Percentiles rank a stretch among this genome's conserved stretches.
Evolutionary conservation across 2,888 invertebrate species (phyloP).

Genomic region (Pristionchus japonicus): DNA sequence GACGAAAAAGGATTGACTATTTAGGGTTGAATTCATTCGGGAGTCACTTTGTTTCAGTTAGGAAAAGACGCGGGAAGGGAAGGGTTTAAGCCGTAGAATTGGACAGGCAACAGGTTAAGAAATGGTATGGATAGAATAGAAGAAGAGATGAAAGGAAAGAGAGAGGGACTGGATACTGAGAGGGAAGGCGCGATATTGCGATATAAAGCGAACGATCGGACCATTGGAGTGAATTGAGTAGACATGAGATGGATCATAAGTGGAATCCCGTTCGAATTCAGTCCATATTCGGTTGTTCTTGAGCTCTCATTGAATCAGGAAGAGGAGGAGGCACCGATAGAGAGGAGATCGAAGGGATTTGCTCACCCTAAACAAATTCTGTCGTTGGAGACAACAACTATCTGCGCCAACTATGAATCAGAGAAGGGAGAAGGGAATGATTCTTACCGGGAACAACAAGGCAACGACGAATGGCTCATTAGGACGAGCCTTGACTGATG

Average conservation of each 20-base stretch:
- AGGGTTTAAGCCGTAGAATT: not conserved
- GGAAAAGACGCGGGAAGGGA: not conserved
- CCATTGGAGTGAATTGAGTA: not conserved
- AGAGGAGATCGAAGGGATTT: not conserved
- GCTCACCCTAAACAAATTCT: not conserved
- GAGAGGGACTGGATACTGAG: conserved; percentile 12
- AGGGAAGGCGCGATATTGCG: too few relatives aligned
- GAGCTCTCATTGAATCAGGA: conserved; percentile 44
- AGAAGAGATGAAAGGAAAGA: not conserved
- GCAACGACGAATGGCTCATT: not conserved
- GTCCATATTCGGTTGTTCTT: not conserved
- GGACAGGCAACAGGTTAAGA: conserved; percentile 8
- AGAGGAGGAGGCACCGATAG: conserved; percentile 44
- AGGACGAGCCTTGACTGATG: not conserved
- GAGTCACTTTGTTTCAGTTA: not conserved
- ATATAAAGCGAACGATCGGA: not conserved
- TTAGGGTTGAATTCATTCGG: not conserved
- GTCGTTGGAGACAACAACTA: not conserved
- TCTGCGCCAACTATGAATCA: not conserved
- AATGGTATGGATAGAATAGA: not conserved
- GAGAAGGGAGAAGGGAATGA: not conserved
- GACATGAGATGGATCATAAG: not conserved
- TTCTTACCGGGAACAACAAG: conserved; percentile 41
- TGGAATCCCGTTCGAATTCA: not conserved
- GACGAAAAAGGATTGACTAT: not conserved